phyloP scores from a whole-genome alignment of 1,140 invertebrate species.

The Hetaerina americana region DNA sequence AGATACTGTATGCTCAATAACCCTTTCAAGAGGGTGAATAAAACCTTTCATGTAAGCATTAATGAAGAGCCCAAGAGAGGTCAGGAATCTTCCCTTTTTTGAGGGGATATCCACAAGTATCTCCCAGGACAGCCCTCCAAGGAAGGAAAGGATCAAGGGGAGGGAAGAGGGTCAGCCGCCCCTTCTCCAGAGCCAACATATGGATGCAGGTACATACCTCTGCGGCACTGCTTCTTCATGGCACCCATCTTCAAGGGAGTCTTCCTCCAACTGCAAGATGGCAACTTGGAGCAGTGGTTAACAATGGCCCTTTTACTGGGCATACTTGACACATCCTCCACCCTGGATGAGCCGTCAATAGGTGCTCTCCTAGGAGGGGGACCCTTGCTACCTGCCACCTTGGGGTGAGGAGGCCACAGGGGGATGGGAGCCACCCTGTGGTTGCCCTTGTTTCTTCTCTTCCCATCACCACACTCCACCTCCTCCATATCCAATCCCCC shows the following conservation, averaged over 20 bases:
- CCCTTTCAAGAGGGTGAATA: not conserved
- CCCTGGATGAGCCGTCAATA: conserved; percentile 1
- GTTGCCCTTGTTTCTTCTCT: too few species aligned
- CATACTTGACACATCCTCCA: not conserved
- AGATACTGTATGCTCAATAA: too few species aligned
- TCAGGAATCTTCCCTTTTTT: not conserved
- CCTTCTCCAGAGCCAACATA: not conserved
- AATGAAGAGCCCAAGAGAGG: not conserved
- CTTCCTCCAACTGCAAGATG: not conserved
- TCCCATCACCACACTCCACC: conserved; percentile 13
- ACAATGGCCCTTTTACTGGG: not conserved
- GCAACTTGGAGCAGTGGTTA: not conserved
- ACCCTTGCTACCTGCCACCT: conserved; percentile 14
- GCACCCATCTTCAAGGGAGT: not conserved
- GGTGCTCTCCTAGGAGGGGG: not conserved
- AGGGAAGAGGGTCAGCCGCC: not conserved
- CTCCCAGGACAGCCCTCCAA: not conserved
- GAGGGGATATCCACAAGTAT: not conserved
- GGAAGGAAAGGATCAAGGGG: not conserved
- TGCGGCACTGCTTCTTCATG: not conserved
- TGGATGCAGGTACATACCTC: not conserved
- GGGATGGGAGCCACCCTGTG: too few species aligned
- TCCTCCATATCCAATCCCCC: conserved; percentile 19
- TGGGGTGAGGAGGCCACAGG: conserved; percentile 9
- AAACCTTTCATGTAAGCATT: not conserved